Evolutionary conservation across 64 coral and sea anemone genomes (phyloP).

Genomic region (Pachyseris speciosa): DNA sequence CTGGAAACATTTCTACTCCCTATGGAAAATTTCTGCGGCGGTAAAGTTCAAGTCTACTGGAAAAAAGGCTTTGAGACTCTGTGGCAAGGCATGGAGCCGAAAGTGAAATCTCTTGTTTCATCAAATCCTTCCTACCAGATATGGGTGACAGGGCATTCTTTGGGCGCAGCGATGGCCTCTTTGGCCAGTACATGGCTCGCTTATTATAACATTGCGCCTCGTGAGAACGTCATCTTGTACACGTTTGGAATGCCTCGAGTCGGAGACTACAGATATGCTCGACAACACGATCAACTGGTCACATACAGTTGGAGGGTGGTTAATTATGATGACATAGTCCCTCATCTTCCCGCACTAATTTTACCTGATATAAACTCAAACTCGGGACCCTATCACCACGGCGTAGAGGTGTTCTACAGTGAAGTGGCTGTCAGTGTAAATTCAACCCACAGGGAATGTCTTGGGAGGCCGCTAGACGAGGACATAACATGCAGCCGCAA

Average conservation of each 20-base stretch:
- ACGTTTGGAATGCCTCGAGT: conserved; percentile 83
- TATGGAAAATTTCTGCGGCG: background rate
- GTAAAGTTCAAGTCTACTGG: conserved; percentile 54
- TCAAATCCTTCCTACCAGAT: conserved; percentile 41
- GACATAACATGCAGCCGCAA: conserved; percentile 51
- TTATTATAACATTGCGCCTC: conserved; percentile 36
- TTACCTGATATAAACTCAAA: background rate
- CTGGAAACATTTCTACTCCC: background rate
- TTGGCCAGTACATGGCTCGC: conserved; percentile 58
- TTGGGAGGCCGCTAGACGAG: conserved; percentile 63
- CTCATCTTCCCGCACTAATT: conserved; percentile 35
- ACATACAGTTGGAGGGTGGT: conserved; percentile 69
- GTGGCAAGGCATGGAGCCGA: conserved; percentile 18
- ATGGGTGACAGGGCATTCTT: conserved; percentile 77
- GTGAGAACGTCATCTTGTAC: conserved; percentile 55
- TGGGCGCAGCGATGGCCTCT: conserved; percentile 71
- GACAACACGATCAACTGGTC: conserved; percentile 67
- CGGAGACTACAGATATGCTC: conserved; percentile 66
- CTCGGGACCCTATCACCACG: conserved; percentile 72
- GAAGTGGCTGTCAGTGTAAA: background rate
- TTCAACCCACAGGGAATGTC: conserved; percentile 68
- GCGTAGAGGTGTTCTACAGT: conserved; percentile 56
- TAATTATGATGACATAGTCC: conserved; percentile 57
- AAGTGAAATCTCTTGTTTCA: conserved; percentile 19
- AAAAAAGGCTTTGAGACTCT: conserved; percentile 4